phyloP scores from a whole-genome alignment of 37 sponge, comb jelly and placozoan species.

The Ephydatia muelleri region DNA sequence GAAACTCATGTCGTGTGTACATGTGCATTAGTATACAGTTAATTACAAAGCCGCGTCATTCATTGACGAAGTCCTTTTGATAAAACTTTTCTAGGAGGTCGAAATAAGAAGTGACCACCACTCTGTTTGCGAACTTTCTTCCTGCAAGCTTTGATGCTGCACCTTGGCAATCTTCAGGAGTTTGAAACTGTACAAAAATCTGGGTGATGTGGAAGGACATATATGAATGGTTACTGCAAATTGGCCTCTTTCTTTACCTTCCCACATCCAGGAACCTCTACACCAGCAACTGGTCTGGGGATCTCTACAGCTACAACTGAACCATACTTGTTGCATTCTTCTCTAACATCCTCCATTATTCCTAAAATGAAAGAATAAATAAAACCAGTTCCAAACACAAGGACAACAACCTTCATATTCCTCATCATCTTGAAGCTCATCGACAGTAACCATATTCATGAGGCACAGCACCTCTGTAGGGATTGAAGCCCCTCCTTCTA shows the following conservation, averaged over 20 bases:
- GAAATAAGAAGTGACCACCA: slow-evolving; percentile 98
- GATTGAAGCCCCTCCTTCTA: slow-evolving; percentile 23
- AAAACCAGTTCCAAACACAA: slow-evolving; percentile 87
- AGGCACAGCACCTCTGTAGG: slow-evolving; percentile 88
- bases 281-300: slow-evolving; percentile 87
- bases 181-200: slow-evolving; percentile 93
- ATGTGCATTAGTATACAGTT: slow-evolving; percentile 27
- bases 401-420: slow-evolving; percentile 97
- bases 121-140: slow-evolving; percentile 95
- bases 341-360: slow-evolving; percentile 97
- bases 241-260: slow-evolving; percentile 57
- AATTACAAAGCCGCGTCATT: slow-evolving; percentile 21
- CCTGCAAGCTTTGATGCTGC: slow-evolving; percentile 92
- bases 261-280: slow-evolving; percentile 90
- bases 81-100: slow-evolving; percentile 75
- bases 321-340: slow-evolving; percentile 93
- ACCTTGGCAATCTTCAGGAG: slow-evolving; percentile 56
- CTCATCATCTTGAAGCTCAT: slow-evolving; percentile 96
- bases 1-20: slow-evolving; percentile 33
- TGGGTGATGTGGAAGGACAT: background rate
- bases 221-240: background rate
- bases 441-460: slow-evolving; percentile 97
- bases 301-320: slow-evolving; percentile 81
- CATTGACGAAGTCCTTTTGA: slow-evolving; percentile 70
- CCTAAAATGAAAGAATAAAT: slow-evolving; percentile 86